Evolutionary conservation across 2,113 vertebrate species (phyloP).

Genomic region (Ophiodon elongatus): DNA sequence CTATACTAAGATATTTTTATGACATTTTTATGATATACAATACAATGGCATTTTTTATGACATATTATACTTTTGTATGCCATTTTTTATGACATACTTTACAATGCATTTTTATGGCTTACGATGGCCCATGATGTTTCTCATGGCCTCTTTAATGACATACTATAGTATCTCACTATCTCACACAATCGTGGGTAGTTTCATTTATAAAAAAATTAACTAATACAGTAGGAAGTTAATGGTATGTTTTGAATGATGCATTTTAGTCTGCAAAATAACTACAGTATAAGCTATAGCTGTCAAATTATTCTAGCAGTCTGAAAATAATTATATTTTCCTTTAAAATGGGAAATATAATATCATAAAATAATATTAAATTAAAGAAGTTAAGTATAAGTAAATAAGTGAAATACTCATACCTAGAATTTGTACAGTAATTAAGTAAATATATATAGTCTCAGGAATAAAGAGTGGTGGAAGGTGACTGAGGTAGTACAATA

Average conservation of each 20-base stretch:
- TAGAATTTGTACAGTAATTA: not conserved
- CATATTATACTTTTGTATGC: too few species aligned
- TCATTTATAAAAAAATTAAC: not conserved
- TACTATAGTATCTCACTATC: not conserved
- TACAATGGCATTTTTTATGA: too few species aligned
- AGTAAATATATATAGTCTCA: not conserved
- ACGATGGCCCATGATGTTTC: too few species aligned
- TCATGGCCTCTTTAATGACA: not conserved
- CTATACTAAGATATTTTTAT: too few species aligned
- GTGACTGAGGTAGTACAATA: not conserved
- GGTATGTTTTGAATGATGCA: not conserved
- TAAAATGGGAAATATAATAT: not conserved
- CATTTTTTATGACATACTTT: not conserved
- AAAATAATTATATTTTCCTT: not conserved
- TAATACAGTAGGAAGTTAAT: not conserved
- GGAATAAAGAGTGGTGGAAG: not conserved
- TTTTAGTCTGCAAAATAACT: not conserved
- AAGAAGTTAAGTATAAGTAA: not conserved
- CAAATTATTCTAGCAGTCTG: not conserved
- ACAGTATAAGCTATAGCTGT: not conserved
- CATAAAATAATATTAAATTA: not conserved
- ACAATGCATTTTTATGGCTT: not conserved
- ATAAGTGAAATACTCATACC: not conserved
- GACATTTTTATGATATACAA: too few species aligned
- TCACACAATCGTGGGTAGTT: not conserved